Percentiles rank a stretch among this genome's conserved stretches.
Evolutionary conservation across 2,113 vertebrate species (phyloP).

Genomic region (Poeciliopsis turrubarensis): DNA sequence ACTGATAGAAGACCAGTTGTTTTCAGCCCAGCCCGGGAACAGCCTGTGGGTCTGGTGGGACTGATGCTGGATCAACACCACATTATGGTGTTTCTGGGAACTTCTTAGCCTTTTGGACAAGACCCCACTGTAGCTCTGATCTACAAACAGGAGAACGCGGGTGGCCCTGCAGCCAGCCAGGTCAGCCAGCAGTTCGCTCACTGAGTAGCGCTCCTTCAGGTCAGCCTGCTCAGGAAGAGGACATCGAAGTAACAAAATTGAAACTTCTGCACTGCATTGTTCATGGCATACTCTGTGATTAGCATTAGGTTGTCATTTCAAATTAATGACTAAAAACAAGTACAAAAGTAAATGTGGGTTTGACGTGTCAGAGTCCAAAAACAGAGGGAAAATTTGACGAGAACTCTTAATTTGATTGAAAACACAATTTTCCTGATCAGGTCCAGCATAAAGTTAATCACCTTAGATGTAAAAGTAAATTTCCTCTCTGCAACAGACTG

Average conservation of each 20-base stretch:
- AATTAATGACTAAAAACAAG: too few species aligned
- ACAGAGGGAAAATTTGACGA: background rate
- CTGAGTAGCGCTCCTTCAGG: constrained; percentile 67
- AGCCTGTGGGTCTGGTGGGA: constrained; percentile 41
- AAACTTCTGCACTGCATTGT: background rate
- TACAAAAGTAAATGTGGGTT: too few species aligned
- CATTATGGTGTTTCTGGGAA: constrained; percentile 81
- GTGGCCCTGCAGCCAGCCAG: constrained; percentile 79
- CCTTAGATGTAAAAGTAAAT: background rate
- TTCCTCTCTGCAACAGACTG: too few species aligned
- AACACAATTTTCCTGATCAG: background rate
- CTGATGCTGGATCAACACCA: constrained; percentile 75
- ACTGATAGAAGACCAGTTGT: constrained; percentile 71
- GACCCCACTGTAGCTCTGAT: constrained; percentile 82
- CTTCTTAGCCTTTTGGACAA: constrained; percentile 78
- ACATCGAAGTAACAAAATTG: background rate
- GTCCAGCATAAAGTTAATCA: background rate
- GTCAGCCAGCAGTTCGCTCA: constrained; percentile 69
- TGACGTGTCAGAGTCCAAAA: background rate
- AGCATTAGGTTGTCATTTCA: background rate
- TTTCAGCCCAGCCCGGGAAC: constrained; percentile 40
- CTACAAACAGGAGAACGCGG: constrained; percentile 82
- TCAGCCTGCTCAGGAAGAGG: constrained; percentile 46
- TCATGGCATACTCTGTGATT: background rate
- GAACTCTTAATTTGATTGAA: background rate